phyloP scores from a whole-genome alignment of 1,140 invertebrate species.

The Drosophila arawakana region DNA sequence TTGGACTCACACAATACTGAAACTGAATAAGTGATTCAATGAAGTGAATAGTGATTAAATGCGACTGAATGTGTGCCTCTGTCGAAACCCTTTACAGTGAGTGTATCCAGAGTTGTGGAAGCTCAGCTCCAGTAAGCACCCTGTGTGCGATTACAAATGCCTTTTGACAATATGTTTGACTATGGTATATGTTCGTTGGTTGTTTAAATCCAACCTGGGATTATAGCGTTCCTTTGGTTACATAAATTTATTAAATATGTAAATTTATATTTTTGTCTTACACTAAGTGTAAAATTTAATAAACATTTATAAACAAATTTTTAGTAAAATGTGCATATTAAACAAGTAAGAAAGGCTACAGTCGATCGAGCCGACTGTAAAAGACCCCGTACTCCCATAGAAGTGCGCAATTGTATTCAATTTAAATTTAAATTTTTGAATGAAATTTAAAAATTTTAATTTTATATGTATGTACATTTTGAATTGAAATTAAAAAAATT shows the following conservation, averaged over 20 bases:
- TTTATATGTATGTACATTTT: too few relatives aligned
- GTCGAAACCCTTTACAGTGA: constrained; percentile 2
- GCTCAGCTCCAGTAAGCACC: constrained; percentile 11
- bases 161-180: constrained; percentile 16
- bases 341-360: too few relatives aligned
- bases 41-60: constrained; percentile 75
- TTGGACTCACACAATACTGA: constrained; percentile 30
- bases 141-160: constrained; percentile 33
- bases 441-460: too few relatives aligned
- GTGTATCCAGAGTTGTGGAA: constrained; percentile 20
- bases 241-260: background rate
- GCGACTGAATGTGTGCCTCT: constrained; percentile 19
- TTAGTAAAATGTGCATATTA: too few relatives aligned
- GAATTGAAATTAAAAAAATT: too few relatives aligned
- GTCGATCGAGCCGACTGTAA: too few relatives aligned
- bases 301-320: too few relatives aligned
- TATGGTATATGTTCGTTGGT: background rate
- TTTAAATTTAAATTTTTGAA: too few relatives aligned
- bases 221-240: background rate
- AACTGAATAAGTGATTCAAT: constrained; percentile 76
- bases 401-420: too few relatives aligned
- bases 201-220: background rate
- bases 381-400: too few relatives aligned
- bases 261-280: too few relatives aligned
- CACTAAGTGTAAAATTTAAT: too few relatives aligned